A percentile compares a stretch with the other conserved stretches of the same genome.
Conservation (phyloP, 1,140 invertebrate species). For the Metaphire vulgaris region DNA sequence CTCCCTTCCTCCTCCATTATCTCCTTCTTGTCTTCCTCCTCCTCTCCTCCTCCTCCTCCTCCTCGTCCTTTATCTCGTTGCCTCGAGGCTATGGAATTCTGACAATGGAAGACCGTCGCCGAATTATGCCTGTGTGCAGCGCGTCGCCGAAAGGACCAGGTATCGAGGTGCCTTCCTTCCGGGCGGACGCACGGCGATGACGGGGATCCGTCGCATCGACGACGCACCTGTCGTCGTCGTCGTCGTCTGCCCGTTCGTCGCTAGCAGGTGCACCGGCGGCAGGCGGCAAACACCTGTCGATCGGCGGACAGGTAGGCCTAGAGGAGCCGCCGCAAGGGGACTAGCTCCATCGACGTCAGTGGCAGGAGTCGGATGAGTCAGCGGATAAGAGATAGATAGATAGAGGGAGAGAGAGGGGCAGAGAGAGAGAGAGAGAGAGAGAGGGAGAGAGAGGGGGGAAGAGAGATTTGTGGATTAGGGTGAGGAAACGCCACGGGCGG, state of each 20-base stretch:
- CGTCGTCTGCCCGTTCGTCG: too few relatives aligned
- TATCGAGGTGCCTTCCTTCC: too few relatives aligned
- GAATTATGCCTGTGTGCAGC: not conserved
- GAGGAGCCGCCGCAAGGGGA: not conserved
- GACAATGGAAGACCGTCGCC: not conserved
- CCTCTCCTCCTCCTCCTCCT: not conserved
- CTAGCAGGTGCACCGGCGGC: not conserved
- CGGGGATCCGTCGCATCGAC: not conserved
- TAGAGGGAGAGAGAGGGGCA: not conserved
- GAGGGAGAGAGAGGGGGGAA: not conserved
- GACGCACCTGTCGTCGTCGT: not conserved
- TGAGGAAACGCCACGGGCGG: not conserved
- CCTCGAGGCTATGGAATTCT: not conserved
- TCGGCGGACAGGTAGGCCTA: not conserved
- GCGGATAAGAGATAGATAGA: not conserved
- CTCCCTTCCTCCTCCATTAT: not conserved
- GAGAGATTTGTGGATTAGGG: not conserved
- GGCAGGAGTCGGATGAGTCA: not conserved
- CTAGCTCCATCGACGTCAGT: not conserved
- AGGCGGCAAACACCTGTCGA: not conserved
- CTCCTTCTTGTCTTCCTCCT: not conserved
- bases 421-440: constrained; percentile 1
- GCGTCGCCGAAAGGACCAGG: not conserved
- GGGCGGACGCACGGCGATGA: not conserved
- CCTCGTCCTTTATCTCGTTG: not conserved